Evolutionary conservation across 2,888 invertebrate species (phyloP), one percentile per base, ranked within the genome.

Genomic region (Callyntrura guangdongensis): DNA sequence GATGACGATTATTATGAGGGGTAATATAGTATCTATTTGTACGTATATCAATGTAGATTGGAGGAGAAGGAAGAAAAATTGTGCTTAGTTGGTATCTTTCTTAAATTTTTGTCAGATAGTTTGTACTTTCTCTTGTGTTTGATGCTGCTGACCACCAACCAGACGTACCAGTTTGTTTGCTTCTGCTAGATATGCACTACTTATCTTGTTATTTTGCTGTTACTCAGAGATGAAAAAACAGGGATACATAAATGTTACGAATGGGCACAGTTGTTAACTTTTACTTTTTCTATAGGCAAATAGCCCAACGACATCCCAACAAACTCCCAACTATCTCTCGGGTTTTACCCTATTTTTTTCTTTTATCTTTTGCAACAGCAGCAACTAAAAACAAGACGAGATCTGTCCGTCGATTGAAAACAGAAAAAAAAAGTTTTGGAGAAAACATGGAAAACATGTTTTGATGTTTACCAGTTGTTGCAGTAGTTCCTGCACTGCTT

Each of bases 81-180:
- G 64, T 86, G 86, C 86, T 86, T 79, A 86, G 22, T 61, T 79
- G 72, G 86, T 86, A 49, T 79, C 86, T 86, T 79, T 53, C 56
- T 64, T 17, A n/a, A n/a, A n/a, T 22, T 74, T 25, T 47, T 77
- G 17, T 17, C 72, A n/a, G 36, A 20, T 77, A 11, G n/a, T 27
- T 74, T 74, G 27, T 8, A 25, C 36, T 6, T 82, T 45, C 17
- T 20, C 22, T 20, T 61, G 22, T 61, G 8, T 25, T 14, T 12
- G 14, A 45, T 27, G 3, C 11, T 79, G 25, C 56, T 79, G 79
- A 56, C 79, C 56, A 79, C 56, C 53, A 56, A 56, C 79, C 56
- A 79, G 56, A 79, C 53, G 9, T 3, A 11, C 56, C 53, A 0
- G 11, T 25, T 74, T 45, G n/a, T 74, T 17, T 14, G 1, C 74